Evolutionary conservation across 2,888 invertebrate genomes (phyloP).

Genomic region (Leptarthrus brevirostris): DNA sequence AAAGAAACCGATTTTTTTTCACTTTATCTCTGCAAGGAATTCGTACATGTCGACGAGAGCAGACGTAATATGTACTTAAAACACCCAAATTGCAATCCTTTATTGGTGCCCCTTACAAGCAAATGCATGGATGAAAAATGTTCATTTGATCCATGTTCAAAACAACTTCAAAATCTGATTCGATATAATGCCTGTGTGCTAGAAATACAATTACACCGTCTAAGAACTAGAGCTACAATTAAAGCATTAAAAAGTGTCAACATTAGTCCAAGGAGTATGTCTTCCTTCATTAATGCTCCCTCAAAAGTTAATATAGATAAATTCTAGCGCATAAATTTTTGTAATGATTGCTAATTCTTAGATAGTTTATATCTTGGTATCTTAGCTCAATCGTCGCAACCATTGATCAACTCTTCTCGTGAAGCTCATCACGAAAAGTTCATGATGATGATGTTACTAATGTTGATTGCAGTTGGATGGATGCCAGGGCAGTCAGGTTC

Average conservation of each 20-base stretch:
- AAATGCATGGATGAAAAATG: constrained; percentile 18
- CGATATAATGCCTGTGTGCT: too few relatives aligned
- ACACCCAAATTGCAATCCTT: constrained; percentile 2
- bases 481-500: constrained; percentile 20
- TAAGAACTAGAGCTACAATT: too few relatives aligned
- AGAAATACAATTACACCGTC: too few relatives aligned
- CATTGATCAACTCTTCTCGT: too few relatives aligned
- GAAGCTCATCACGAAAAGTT: constrained; percentile 28
- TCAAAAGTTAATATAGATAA: too few relatives aligned
- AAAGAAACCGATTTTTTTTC: constrained; percentile 43
- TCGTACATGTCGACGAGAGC: not conserved
- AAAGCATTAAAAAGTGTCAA: too few relatives aligned
- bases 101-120: constrained; percentile 9
- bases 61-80: not conserved
- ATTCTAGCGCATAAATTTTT: too few relatives aligned
- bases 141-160: constrained; percentile 14
- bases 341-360: constrained; percentile 26
- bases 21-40: not conserved
- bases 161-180: too few relatives aligned
- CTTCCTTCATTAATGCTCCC: not conserved
- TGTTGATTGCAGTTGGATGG: constrained; percentile 36
- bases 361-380: not conserved
- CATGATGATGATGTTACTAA: constrained; percentile 42
- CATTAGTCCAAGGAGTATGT: too few relatives aligned
- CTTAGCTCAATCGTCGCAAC: too few relatives aligned